Percentiles rank a stretch among this genome's conserved stretches.
phyloP scores from a whole-genome alignment of 2,888 invertebrate genomes.

The Drosophila subquinaria region DNA sequence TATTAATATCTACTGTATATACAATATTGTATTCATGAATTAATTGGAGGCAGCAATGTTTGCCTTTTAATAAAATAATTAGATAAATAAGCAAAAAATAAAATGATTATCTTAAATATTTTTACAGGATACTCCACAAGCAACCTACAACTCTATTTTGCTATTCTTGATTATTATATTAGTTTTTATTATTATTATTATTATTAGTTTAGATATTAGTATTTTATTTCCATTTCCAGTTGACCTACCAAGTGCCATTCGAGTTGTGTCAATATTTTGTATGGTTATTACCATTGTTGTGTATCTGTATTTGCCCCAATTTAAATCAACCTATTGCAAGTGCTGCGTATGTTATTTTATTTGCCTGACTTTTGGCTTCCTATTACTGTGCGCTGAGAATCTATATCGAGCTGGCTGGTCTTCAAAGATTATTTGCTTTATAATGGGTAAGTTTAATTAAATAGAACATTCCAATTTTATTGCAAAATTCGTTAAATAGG shows the following conservation, averaged over 20 bases:
- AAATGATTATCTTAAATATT: too few species aligned
- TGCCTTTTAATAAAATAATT: too few species aligned
- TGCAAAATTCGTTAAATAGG: conserved; percentile 37
- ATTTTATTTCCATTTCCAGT: conserved; percentile 85
- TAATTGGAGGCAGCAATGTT: too few species aligned
- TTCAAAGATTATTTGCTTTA: neutral
- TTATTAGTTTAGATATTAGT: too few species aligned
- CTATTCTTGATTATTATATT: neutral
- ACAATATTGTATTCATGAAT: too few species aligned
- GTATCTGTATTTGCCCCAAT: conserved; percentile 17
- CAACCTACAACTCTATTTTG: neutral
- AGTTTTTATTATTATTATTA: too few species aligned
- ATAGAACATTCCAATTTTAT: too few species aligned
- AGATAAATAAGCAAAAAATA: too few species aligned
- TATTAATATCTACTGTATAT: too few species aligned
- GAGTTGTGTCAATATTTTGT: conserved; percentile 89
- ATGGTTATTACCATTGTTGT: conserved; percentile 88
- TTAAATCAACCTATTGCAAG: neutral
- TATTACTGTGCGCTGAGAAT: neutral
- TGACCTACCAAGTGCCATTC: conserved; percentile 83
- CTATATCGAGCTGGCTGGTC: rapidly evolving
- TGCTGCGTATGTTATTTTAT: conserved; percentile 15
- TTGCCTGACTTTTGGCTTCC: conserved; percentile 14
- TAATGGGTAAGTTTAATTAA: conserved; percentile 2
- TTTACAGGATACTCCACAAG: too few species aligned